These are phyloP conservation scores for Amphiprion clarkii DNA, from an alignment of 2,797 vertebrate genomes.

Conservation along the genomic window DNA sequence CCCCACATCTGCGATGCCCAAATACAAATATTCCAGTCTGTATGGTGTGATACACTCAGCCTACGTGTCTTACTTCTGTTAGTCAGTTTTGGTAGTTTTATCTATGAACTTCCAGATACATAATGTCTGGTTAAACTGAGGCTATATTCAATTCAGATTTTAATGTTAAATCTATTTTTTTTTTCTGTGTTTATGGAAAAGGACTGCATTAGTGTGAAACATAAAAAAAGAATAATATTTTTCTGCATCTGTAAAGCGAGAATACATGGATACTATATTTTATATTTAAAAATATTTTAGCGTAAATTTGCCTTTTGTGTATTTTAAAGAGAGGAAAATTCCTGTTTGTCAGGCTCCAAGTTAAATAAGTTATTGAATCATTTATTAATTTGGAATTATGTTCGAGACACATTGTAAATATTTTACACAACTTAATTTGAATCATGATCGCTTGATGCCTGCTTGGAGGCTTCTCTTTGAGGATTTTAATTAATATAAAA, in stretches of 20 bases:
- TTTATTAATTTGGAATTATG: neutral
- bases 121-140: neutral
- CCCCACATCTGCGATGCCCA: neutral
- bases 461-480: neutral
- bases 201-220: constrained; percentile 8
- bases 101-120: neutral
- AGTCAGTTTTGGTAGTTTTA: neutral
- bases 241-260: constrained; percentile 19
- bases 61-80: neutral
- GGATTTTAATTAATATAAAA: constrained; percentile 22
- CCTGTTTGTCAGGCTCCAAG: neutral
- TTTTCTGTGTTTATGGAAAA: neutral
- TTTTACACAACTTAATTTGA: constrained; percentile 26
- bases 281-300: constrained; percentile 47
- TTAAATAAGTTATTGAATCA: constrained; percentile 20
- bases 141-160: constrained; percentile 7
- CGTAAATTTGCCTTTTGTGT: constrained; percentile 26
- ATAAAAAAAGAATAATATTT: constrained; percentile 4
- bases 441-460: neutral
- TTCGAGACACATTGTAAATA: constrained; percentile 4
- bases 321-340: constrained; percentile 48
- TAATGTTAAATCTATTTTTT: constrained; percentile 6
- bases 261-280: constrained; percentile 51
- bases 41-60: neutral
- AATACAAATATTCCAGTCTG: constrained; percentile 4